phyloP scores from a whole-genome alignment of 1,140 invertebrate genomes.

The Popillia japonica region DNA sequence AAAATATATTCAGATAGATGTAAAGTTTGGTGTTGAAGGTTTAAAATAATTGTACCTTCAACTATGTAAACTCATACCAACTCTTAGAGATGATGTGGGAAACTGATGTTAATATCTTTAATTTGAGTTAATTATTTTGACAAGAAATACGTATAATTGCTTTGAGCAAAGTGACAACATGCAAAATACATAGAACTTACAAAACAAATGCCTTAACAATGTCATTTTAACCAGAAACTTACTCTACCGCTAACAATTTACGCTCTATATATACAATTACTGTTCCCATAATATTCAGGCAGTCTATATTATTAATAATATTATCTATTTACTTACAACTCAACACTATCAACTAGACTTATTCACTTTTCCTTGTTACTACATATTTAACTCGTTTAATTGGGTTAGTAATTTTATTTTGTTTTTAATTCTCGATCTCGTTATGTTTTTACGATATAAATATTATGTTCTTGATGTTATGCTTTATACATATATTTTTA shows the following conservation, averaged over 20 bases:
- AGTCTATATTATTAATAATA: constrained; percentile 43
- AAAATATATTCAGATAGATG: too few species aligned
- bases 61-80: too few species aligned
- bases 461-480: neutral
- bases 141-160: too few species aligned
- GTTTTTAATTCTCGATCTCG: neutral
- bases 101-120: too few species aligned
- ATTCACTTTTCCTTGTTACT: neutral
- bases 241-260: constrained; percentile 45
- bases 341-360: neutral
- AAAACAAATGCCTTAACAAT: constrained; percentile 2
- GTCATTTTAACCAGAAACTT: constrained; percentile 44
- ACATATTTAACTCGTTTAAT: neutral
- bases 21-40: too few species aligned
- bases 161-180: too few species aligned
- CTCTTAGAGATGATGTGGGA: too few species aligned
- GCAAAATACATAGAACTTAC: neutral
- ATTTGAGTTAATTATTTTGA: too few species aligned
- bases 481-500: neutral
- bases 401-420: constrained; percentile 10
- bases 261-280: constrained; percentile 50
- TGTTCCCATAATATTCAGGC: constrained; percentile 52
- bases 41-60: too few species aligned
- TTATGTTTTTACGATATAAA: neutral
- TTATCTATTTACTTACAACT: neutral